These are phyloP conservation scores for Hexactinellida sp. DNA, from an alignment of 37 sponge, comb jelly and placozoan genomes.

Conservation along the genomic window DNA sequence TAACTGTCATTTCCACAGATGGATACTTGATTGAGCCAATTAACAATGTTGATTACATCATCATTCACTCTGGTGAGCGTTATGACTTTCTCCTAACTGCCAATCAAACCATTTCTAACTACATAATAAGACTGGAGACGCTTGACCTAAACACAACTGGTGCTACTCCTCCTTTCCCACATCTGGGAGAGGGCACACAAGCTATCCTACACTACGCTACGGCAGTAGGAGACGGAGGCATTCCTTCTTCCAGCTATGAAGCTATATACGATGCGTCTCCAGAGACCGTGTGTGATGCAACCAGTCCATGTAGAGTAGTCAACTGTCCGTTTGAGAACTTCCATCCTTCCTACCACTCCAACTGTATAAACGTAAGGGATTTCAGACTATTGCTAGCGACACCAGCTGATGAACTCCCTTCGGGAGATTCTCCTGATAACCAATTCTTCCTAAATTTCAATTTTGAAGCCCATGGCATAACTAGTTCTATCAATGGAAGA, in stretches of 20 bases:
- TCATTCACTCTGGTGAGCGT: conserved; percentile 58
- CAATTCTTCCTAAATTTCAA: neutral
- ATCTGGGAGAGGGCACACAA: conserved; percentile 27
- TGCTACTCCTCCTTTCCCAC: conserved; percentile 5
- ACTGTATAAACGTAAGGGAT: neutral
- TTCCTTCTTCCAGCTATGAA: conserved; percentile 20
- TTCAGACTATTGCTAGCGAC: neutral
- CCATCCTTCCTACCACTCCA: neutral
- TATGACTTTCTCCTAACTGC: conserved; percentile 54
- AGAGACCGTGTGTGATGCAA: neutral
- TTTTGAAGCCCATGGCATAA: neutral
- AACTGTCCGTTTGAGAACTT: neutral
- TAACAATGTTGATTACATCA: conserved; percentile 39
- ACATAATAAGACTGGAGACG: conserved; percentile 54
- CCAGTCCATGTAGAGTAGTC: neutral
- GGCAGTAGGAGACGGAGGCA: neutral
- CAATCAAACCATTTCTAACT: conserved; percentile 24
- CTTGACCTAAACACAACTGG: conserved; percentile 25
- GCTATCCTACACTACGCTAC: conserved; percentile 47
- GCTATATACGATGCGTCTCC: neutral
- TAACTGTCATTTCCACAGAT: conserved; percentile 61
- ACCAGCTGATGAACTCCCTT: neutral
- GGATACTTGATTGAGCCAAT: conserved; percentile 37
- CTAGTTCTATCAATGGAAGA: conserved; percentile 28
- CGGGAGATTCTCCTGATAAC: conserved; percentile 10